Percentiles rank a stretch among this genome's conserved stretches.
Evolutionary conservation across 1,140 invertebrate species (phyloP).

Genomic region (Agrilus planipennis): DNA sequence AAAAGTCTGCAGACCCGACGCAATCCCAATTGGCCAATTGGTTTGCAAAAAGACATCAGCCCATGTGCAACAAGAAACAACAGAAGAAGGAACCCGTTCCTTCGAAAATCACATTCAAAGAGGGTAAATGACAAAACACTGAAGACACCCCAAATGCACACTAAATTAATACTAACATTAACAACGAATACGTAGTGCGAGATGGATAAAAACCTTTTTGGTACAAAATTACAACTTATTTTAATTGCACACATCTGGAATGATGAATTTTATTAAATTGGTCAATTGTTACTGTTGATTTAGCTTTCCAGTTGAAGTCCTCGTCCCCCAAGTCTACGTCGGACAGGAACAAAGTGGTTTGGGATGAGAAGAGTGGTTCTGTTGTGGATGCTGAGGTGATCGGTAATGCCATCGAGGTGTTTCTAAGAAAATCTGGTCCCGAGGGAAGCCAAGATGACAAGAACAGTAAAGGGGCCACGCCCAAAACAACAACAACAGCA

Average conservation of each 20-base stretch:
- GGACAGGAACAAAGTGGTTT: constrained; percentile 43
- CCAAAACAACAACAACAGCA: constrained; percentile 30
- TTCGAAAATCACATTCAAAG: constrained; percentile 28
- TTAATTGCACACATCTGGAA: too few relatives aligned
- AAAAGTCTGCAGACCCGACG: constrained; percentile 30
- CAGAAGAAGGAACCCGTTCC: constrained; percentile 34
- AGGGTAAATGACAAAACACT: constrained; percentile 22
- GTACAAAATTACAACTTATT: too few relatives aligned
- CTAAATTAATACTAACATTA: too few relatives aligned
- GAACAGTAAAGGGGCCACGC: constrained; percentile 31
- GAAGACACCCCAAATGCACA: too few relatives aligned
- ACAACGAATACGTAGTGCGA: too few relatives aligned
- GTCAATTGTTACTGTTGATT: too few relatives aligned
- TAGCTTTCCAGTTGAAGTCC: too few relatives aligned
- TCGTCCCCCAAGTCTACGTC: too few relatives aligned
- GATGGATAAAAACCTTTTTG: too few relatives aligned
- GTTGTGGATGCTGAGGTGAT: constrained; percentile 64
- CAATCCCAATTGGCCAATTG: constrained; percentile 42
- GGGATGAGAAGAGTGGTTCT: constrained; percentile 59
- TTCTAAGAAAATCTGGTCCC: constrained; percentile 44
- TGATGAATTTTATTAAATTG: too few relatives aligned
- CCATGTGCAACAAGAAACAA: constrained; percentile 33
- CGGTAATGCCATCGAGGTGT: constrained; percentile 70
- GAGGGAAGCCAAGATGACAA: constrained; percentile 32
- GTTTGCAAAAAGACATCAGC: constrained; percentile 62